Base-by-base conservation (phyloP, 2,888 invertebrate species). In the Palloptera scutellata region DNA sequence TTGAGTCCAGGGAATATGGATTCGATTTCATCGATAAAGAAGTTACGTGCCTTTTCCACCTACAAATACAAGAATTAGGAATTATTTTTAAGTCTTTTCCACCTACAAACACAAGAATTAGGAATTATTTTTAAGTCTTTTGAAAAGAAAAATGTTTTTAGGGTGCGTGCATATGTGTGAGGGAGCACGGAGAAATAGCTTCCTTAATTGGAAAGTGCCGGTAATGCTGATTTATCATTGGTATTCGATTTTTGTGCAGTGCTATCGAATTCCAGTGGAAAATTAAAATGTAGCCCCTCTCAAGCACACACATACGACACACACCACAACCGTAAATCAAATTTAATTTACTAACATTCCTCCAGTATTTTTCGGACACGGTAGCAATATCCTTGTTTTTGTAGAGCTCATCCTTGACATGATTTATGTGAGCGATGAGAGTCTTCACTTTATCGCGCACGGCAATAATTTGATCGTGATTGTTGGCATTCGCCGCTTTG, bases 331-430 rank as follows among this genome's bases (percentile, higher is more conserved):
- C 6, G 43, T 8, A 54, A 54, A 15, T n/a, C 19, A 17, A n/a
- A 9, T 15, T 57, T 4, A 48, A 53, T 61, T 30, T n/a, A 69
- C 74, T 67, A 54, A 94, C 93, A 86, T 93, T 91, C 63, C 90
- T 91, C 91, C 95, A 94, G 80, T 94, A 96, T 77, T 90, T 91
- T 72, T 94, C 92, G 17, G 92, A 89, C 1, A 95, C 86, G 57
- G 87, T 88, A 0, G 90, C 86, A 57, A 86, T 85, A 40, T 88
- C 87, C 55, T 86, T 79, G 69, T 90, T 90, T 0, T 83, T 80
- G 20, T 88, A 88, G 66, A 89, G 89, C 9, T 86, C 87, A 6
- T 87, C 85, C 76, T 90, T 91, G 0, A 89, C 90, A 0, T 80
- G 81, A 40, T 86, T 84, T 1, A 94, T 87, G 73, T 92, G 91